Conservation (phyloP, 2,113 vertebrate genomes). For the Isurus oxyrinchus region DNA sequence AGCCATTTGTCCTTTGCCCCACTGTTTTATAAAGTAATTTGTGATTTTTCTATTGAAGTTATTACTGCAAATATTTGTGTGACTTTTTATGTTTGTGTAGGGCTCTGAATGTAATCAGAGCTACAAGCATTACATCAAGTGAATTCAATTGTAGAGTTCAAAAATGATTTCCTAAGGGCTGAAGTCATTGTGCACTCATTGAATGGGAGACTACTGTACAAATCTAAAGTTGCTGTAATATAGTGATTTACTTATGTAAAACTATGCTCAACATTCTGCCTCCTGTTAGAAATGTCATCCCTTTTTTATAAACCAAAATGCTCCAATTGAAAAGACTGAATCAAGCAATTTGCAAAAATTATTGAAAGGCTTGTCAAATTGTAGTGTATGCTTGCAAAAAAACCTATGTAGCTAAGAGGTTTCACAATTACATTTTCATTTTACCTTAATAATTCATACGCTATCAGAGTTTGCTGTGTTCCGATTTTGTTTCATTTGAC, state of each 20-base stretch:
- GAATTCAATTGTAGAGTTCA: background rate
- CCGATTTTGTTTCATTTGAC: constrained; percentile 25
- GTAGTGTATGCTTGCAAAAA: background rate
- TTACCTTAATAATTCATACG: constrained; percentile 27
- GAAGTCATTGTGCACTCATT: background rate
- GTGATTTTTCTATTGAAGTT: background rate
- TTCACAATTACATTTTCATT: constrained; percentile 17
- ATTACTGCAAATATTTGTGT: background rate
- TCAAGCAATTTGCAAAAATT: constrained; percentile 17
- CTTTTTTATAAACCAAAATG: background rate
- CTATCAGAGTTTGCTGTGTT: constrained; percentile 39
- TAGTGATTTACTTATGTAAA: background rate
- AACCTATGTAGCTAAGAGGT: background rate
- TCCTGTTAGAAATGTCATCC: background rate
- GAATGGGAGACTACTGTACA: background rate
- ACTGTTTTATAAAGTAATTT: constrained; percentile 5
- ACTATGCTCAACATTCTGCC: background rate
- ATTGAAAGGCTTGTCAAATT: constrained; percentile 16
- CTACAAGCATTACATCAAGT: background rate
- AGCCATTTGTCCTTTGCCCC: background rate
- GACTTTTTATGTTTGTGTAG: background rate
- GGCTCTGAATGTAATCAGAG: background rate
- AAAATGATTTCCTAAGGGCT: background rate
- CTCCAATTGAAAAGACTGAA: background rate
- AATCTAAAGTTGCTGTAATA: background rate